Base-by-base conservation (phyloP, 2,113 vertebrate species). In the Macquaria australasica region DNA sequence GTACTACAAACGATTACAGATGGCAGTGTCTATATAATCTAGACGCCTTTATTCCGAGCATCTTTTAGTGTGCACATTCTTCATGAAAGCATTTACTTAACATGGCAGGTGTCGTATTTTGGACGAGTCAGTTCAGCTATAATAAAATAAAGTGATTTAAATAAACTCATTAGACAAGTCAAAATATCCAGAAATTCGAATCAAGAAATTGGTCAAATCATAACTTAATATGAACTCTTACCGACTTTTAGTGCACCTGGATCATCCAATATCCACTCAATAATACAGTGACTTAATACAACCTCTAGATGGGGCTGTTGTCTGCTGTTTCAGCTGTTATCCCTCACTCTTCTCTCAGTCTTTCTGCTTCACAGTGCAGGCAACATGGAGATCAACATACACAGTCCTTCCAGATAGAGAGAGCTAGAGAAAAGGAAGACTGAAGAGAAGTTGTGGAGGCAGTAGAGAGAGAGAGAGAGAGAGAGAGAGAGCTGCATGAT, bases 251-350 rank as follows among this genome's bases (percentile, higher is more conserved):
- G 12, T 45, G 9, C 37, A 66, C 21, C 53, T 79, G 39, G 55
- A 53, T 79, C 48, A 31, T 43, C 21, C 56, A 28, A 28, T 45
- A 21, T 62, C 62, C 51, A 8, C 45, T 63, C 64, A 63, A 6
- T 31, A 4, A 53, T 53, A 50, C 62, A 81, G 50, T 89, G 64
- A 51, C 68, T 37, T 2, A 4, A n/a, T n/a, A 4, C 8, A 1
- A 58, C 59, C 95, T 84, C 84, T 95, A 95, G 95, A 90, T 94
- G 95, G 91, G 60, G 94, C 92, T 95, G 94, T 91, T 93, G 94
- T 81, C 92, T 88, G 87, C 88, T 20, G 37, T 71, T 92, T 75
- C 8, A 71, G 51, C 74, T 12, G 23, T n/a, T 66, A 18, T 60
- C 60, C 28, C 25, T 80, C 60, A 1, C 68, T 66, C 63, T 14